Evolutionary conservation across 2,113 vertebrate species (phyloP), one percentile per base, ranked within the genome.

Genomic region (Anguilla rostrata): DNA sequence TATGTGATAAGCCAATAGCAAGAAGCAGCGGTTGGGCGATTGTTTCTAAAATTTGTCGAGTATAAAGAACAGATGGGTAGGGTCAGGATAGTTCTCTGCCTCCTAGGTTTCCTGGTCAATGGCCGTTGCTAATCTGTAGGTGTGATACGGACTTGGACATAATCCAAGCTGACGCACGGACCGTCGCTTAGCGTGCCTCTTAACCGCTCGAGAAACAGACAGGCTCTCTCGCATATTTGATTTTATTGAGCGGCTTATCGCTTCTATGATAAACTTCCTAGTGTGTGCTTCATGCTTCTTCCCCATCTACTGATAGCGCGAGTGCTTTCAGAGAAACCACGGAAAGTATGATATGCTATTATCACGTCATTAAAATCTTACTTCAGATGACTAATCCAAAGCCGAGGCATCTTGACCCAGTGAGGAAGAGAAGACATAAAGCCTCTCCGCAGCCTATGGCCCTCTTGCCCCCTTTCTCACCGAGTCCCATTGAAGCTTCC

Each of bases 401-500:
- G 71, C 12, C 11, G n/a, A 9, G 26, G 71, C 12, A n/a, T 75
- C 71, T 29, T 75, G 71, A 9, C 26, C 71, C n/a, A 29, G 11
- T 75, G 12, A 34, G 8, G 34, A 29, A n/a, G 12, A 75, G 71
- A 34, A 11, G n/a, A 34, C 26, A 34, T 2, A 34, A 34, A 66
- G 29, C n/a, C 26, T 49, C 41, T 39, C 20, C 12, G 4, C 40
- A 49, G 40, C n/a, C 41, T 16, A 39, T 1, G 75, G 78, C 46
- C 84, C 29, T 56, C 60, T 87, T 81, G 46, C 75, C 18, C 22
- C 85, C 85, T 26, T 91, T 91, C 87, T 82, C 82, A 81, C 84
- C 60, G 39, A 84, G 57, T 81, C 29, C 60, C 46, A 57, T 63
- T 63, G 39, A 88, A 57, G 29, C n/a, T 16, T 82, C 80, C 79